Evolutionary conservation across 2,113 vertebrate species (phyloP), one percentile per base, ranked within the genome.

Genomic region (Tachycineta bicolor): DNA sequence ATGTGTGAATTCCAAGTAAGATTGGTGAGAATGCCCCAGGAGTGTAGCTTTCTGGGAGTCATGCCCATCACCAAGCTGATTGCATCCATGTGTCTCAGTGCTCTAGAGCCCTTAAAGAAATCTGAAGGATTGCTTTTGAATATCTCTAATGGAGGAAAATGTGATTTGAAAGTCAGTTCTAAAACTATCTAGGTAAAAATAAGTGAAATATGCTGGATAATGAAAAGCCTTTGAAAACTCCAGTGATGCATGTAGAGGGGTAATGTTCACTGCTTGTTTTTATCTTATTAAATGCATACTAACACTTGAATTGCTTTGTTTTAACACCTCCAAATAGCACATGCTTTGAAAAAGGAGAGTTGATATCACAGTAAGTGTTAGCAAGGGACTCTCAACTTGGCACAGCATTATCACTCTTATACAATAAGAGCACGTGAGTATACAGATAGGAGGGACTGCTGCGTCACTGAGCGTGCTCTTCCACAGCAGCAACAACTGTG

Each of bases 211-310:
- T 71, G 43, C 59, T 64, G n/a, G 59, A 65, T 87, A 91, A 73
- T 94, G 83, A 92, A 94, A 93, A 92, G 63, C 47, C 49, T 94
- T 92, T 95, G 87, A 96, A 87, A 95, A 89, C n/a, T 87, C n/a
- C 31, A 80, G 77, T 69, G 67, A 44, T 62, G 83, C 74, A 83
- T 87, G 7, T 19, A 37, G 77, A 87, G 39, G 60, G 59, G 26
- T 84, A 92, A 89, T 74, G 74, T 80, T 95, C 63, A 67, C 37
- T 65, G 52, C 77, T 96, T 93, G 91, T 93, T 94, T 94, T 89
- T 82, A 15, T 81, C 73, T 84, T 90, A 84, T 78, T 62, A 89
- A 91, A 94, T 53, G 67, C 79, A 85, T 78, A 68, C 74, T 95
- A 87, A 62, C 90, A 50, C 77, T 97, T 89, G 90, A 94, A 92